Evolutionary conservation across 2,797 vertebrate species (phyloP).

Genomic region (Chiloscyllium punctatum): DNA sequence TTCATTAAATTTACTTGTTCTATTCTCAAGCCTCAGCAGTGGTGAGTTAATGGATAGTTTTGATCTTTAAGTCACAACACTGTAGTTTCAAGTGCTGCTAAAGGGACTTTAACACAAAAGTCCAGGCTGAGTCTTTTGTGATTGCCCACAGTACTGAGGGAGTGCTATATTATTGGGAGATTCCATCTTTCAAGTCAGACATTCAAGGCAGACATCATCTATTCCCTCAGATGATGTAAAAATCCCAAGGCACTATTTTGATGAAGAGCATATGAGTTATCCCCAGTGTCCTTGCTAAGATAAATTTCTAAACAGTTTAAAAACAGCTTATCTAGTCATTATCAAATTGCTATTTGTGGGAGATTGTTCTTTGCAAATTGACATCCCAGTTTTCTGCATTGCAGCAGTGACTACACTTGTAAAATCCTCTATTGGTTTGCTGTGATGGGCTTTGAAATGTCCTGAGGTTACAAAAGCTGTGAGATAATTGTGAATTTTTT

Average conservation of each 20-base stretch:
- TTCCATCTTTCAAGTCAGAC: background rate
- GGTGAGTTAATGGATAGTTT: no score
- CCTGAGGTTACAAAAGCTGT: no score
- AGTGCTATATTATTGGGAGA: background rate
- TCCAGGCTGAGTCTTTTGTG: background rate
- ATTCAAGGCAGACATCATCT: background rate
- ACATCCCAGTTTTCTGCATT: background rate
- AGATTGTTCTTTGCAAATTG: background rate
- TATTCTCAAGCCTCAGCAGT: background rate
- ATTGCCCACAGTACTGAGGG: background rate
- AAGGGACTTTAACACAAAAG: background rate
- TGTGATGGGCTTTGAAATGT: no score
- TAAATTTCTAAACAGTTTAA: background rate
- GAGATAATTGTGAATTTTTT: no score
- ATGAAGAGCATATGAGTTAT: background rate
- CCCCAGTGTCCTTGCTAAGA: background rate
- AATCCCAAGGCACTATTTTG: background rate
- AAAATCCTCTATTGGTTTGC: no score
- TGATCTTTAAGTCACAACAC: background rate
- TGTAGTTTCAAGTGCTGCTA: background rate
- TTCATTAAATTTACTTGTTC: background rate
- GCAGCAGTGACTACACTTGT: background rate
- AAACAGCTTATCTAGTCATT: background rate
- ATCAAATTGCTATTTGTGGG: background rate
- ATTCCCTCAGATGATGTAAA: background rate